Percentiles rank a stretch among this genome's conserved stretches.
These are phyloP conservation scores for Melieria omissa DNA, from an alignment of 2,888 invertebrate genomes.

Conservation along the genomic window DNA sequence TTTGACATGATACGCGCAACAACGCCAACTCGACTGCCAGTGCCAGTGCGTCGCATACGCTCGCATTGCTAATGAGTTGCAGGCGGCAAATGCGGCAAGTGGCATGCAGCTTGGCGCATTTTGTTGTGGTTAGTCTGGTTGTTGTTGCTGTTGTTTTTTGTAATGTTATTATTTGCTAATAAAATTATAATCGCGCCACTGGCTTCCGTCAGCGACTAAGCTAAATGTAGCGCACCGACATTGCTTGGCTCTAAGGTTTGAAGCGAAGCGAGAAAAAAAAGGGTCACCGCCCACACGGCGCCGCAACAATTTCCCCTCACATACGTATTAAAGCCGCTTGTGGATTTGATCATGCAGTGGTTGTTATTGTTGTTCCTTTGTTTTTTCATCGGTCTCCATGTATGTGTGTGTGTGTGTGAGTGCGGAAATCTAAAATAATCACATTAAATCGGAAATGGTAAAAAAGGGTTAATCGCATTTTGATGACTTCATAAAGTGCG, in stretches of 20 bases:
- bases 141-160: not conserved
- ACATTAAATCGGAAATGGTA: constrained; percentile 51
- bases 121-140: not conserved
- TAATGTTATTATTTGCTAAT: constrained; percentile 17
- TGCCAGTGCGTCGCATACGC: not conserved
- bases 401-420: constrained; percentile 7
- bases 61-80: not conserved
- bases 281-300: not conserved
- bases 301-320: not conserved
- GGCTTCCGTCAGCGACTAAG: constrained; percentile 11
- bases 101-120: not conserved
- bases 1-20: constrained; percentile 30
- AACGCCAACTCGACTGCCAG: no score
- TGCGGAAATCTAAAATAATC: constrained; percentile 54
- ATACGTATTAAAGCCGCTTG: not conserved
- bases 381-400: not conserved
- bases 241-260: no score
- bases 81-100: not conserved
- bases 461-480: constrained; percentile 60
- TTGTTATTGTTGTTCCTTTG: not conserved
- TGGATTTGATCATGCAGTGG: not conserved
- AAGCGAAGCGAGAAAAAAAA: constrained; percentile 5
- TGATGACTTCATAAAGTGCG: constrained; percentile 58
- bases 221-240: no score
- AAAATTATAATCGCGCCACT: constrained; percentile 22